A percentile compares a stretch with the other conserved stretches of the same genome.
These are phyloP conservation scores for Eurytoma adleriae DNA, from an alignment of 2,888 invertebrate species.

Conservation along the genomic window DNA sequence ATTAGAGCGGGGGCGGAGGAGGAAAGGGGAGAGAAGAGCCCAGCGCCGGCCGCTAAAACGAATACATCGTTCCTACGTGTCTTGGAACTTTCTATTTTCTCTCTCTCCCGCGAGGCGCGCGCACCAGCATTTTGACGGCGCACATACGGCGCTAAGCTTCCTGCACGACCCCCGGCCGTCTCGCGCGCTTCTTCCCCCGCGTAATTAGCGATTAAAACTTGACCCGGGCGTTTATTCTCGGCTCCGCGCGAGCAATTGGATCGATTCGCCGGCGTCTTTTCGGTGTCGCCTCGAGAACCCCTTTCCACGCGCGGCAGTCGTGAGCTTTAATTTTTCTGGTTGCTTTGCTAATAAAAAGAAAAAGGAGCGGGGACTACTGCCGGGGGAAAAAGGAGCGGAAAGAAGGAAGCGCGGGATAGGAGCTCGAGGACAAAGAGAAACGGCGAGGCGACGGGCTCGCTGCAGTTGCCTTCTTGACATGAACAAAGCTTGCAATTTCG, in stretches of 20 bases:
- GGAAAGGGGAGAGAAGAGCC: constrained; percentile 17
- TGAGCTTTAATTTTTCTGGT: not conserved
- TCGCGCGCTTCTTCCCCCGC: constrained; percentile 21
- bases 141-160: too few relatives aligned
- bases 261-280: not conserved
- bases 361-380: constrained; percentile 45
- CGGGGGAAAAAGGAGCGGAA: constrained; percentile 50
- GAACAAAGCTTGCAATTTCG: constrained; percentile 72
- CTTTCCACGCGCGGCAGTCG: not conserved
- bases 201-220: constrained; percentile 70
- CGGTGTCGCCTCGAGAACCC: not conserved
- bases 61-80: constrained; percentile 66
- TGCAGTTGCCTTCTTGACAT: constrained; percentile 65
- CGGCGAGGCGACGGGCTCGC: constrained; percentile 50
- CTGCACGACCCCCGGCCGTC: too few relatives aligned
- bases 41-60: constrained; percentile 58
- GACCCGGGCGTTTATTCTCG: constrained; percentile 63
- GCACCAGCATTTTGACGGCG: constrained; percentile 53
- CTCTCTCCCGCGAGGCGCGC: constrained; percentile 21
- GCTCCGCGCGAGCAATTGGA: constrained; percentile 43
- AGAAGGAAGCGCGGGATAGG: constrained; percentile 46
- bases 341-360: constrained; percentile 31
- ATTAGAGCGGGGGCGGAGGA: constrained; percentile 58
- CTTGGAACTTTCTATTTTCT: constrained; percentile 60
- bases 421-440: constrained; percentile 46